Conservation (phyloP, 2,888 invertebrate genomes). For the Nomada goodeniana region DNA sequence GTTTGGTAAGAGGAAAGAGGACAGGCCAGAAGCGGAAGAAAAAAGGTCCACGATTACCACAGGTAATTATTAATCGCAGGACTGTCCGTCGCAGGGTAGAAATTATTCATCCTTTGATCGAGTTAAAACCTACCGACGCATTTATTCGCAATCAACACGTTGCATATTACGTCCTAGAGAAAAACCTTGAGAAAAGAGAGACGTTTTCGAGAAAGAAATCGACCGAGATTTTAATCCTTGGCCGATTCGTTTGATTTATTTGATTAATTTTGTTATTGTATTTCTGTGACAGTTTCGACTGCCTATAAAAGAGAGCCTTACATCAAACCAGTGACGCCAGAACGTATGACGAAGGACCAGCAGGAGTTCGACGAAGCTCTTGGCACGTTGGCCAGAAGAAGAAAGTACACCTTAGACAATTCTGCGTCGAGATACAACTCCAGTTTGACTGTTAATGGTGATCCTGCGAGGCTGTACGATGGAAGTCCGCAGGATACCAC, state of each 20-base stretch:
- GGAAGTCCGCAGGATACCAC: conserved; percentile 78
- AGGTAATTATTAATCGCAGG: conserved; percentile 63
- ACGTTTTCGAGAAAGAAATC: no score
- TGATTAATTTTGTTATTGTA: neutral
- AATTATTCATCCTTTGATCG: no score
- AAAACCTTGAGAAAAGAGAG: no score
- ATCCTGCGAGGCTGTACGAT: conserved; percentile 76
- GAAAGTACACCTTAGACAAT: conserved; percentile 79
- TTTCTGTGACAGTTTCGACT: conserved; percentile 72
- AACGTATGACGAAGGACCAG: conserved; percentile 75
- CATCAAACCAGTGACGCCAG: conserved; percentile 69
- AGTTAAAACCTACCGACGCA: no score
- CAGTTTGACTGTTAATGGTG: conserved; percentile 78
- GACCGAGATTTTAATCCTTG: neutral
- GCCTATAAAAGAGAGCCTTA: conserved; percentile 75
- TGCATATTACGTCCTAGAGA: no score
- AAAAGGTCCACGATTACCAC: conserved; percentile 77
- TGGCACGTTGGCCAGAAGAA: conserved; percentile 78
- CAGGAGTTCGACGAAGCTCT: conserved; percentile 81
- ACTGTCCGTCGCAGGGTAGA: neutral
- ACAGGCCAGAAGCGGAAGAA: conserved; percentile 63
- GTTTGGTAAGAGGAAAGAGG: conserved; percentile 79
- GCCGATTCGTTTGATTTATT: neutral
- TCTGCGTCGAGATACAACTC: conserved; percentile 72
- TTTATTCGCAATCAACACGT: no score